Evolutionary conservation across 2,113 vertebrate genomes (phyloP).

Genomic region (Caloenas nicobarica): DNA sequence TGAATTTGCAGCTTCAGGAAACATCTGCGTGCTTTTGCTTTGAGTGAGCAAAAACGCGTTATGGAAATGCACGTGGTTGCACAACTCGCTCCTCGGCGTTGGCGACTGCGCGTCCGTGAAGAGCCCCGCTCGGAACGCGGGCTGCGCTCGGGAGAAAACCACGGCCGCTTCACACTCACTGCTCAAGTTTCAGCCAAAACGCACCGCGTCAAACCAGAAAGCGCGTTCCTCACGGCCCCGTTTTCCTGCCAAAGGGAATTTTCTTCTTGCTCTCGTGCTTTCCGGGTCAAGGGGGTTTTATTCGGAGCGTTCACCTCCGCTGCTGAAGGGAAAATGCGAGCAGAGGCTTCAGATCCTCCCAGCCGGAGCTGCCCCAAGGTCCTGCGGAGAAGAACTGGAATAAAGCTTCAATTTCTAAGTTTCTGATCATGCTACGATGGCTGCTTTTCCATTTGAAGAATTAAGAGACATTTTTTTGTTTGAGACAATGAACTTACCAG

Average conservation of each 20-base stretch:
- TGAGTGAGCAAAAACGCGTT: background rate
- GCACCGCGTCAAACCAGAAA: background rate
- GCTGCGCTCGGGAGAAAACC: too few species aligned
- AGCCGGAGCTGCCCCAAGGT: background rate
- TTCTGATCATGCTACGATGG: background rate
- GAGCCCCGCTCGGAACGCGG: too few species aligned
- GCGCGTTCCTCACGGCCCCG: accelerated
- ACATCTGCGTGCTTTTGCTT: background rate
- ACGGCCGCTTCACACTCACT: background rate
- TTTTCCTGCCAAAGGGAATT: background rate
- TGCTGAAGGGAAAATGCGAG: background rate
- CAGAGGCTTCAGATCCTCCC: too few species aligned
- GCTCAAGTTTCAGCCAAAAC: background rate
- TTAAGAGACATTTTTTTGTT: background rate
- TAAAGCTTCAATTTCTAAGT: background rate
- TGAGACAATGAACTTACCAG: background rate
- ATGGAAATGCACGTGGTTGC: background rate
- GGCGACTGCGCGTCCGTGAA: too few species aligned
- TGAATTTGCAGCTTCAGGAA: slow-evolving; percentile 38
- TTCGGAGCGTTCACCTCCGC: background rate
- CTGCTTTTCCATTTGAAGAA: background rate
- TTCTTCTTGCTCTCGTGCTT: background rate
- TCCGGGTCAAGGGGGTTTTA: background rate
- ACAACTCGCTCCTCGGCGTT: background rate
- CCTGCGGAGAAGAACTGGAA: background rate